Evolutionary conservation across 1,140 invertebrate genomes (phyloP).

Genomic region (Calycopis cecrops): DNA sequence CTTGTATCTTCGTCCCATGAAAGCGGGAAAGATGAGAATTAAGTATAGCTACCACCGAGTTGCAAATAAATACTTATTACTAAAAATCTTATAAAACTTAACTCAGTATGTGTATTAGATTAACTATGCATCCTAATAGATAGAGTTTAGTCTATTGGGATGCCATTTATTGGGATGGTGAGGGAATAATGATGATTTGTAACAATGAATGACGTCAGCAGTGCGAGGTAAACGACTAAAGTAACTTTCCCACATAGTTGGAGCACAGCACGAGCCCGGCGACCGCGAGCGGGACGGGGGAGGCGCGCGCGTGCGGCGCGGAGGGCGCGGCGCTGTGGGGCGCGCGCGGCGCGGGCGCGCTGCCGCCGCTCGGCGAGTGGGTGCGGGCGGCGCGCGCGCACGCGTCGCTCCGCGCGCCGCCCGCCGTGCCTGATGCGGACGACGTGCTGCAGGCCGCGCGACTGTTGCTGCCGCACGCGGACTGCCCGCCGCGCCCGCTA

Average conservation of each 20-base stretch:
- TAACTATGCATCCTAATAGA: background rate
- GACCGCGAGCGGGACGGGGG: slow-evolving; percentile 4
- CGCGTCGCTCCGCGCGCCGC: slow-evolving; percentile 86
- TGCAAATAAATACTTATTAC: no score
- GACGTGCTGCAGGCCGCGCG: slow-evolving; percentile 92
- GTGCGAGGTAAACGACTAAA: background rate
- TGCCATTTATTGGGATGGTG: no score
- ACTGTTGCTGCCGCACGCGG: slow-evolving; percentile 89
- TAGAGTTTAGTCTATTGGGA: no score
- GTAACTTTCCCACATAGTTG: slow-evolving; percentile 55
- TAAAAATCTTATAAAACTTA: no score
- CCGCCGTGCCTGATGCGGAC: slow-evolving; percentile 85
- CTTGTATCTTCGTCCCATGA: no score
- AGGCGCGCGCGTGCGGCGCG: slow-evolving; percentile 50
- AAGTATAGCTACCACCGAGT: no score
- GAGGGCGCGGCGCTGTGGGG: slow-evolving; percentile 83
- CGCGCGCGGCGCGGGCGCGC: slow-evolving; percentile 85
- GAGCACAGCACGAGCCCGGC: slow-evolving; percentile 69
- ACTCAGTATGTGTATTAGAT: background rate
- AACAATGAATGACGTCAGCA: background rate
- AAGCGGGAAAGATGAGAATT: no score
- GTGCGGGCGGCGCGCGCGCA: slow-evolving; percentile 87
- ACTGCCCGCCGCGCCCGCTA: slow-evolving; percentile 87
- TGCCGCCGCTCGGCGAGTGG: slow-evolving; percentile 93
- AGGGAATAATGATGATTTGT: no score